Base-by-base conservation (phyloP, 2,797 vertebrate genomes). In the Poeciliopsis presidionis region DNA sequence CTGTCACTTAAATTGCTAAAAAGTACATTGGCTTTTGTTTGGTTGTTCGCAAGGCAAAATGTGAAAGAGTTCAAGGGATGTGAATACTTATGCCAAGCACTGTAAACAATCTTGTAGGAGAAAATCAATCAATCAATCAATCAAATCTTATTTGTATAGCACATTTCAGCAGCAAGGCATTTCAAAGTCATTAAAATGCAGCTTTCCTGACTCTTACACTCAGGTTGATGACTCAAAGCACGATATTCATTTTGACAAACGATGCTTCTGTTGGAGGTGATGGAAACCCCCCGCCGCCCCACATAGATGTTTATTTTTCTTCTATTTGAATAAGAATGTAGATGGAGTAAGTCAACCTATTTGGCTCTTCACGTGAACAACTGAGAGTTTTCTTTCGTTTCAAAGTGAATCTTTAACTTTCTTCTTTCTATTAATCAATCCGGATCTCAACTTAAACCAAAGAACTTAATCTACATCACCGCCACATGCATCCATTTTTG, bases 141-240 rank as follows among this genome's bases (percentile, higher is more conserved):
- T 39, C 36, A 5, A 39, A 39, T 39, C 6, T 39, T 39, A 39
- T 39, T 39, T 39, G 36, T 39, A 39, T 39, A 39, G 36, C 36
- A 39, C 5, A 39, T 39, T 39, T 39, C 36, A 39, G 36, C 36
- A 39, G 36, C 36, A 39, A 39, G 36, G 36, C 36, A 39, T 39
- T 39, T 39, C 36, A 39, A 39, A 39, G 0, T 39, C 5, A 5
- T 39, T 39, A 39, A 39, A 39, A 57, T 7, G 45, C 55, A 2
- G 30, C 51, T 80, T 71, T 20, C 80, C 49, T 46, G 39, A 33
- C 74, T 80, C 77, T 83, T 47, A 55, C 55, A 65, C 20, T 78
- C 20, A 30, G 7, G 14, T 59, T 65, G n/a, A 63, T 61, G 39
- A 67, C 65, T n/a, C 20, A 49, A 67, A 63, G 47, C 74, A 76